A percentile compares a stretch with the other conserved stretches of the same genome.
phyloP scores from a whole-genome alignment of 1,140 invertebrate genomes.

The Drosophila orosa region DNA sequence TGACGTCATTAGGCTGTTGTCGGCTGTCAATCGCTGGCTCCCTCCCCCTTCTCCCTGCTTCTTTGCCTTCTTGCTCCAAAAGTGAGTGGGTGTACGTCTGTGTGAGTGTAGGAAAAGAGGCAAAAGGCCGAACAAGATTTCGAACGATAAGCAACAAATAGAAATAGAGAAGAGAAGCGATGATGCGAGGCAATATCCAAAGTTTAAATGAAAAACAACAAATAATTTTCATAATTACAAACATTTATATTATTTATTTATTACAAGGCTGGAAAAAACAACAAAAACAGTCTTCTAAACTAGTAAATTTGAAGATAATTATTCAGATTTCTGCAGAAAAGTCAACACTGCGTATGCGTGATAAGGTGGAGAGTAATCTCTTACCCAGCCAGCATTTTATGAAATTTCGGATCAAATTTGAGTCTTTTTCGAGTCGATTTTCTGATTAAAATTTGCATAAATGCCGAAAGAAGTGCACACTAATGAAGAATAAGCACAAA shows the following conservation, averaged over 20 bases:
- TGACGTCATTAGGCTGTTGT: slow-evolving; percentile 69
- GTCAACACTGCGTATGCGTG: not conserved
- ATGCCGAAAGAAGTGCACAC: no score
- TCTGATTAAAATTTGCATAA: no score
- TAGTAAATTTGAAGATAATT: not conserved
- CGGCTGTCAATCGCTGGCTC: slow-evolving; percentile 54
- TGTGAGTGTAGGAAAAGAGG: slow-evolving; percentile 9
- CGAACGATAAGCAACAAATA: slow-evolving; percentile 20
- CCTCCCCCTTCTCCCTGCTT: not conserved
- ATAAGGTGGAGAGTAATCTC: not conserved
- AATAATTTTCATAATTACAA: not conserved
- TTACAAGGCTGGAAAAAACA: not conserved
- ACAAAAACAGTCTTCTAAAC: not conserved
- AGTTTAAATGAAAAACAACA: not conserved
- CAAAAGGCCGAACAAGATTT: slow-evolving; percentile 18
- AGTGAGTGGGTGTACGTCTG: slow-evolving; percentile 13
- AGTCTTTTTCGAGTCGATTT: no score
- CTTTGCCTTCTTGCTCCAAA: not conserved
- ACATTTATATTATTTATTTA: not conserved
- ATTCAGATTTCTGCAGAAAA: not conserved
- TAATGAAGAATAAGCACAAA: no score
- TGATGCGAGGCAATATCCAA: not conserved
- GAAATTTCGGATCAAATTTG: no score
- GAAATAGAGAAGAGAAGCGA: not conserved
- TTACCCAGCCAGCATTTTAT: no score